phyloP scores from a whole-genome alignment of 2,797 vertebrate genomes.

The Siniperca obscura region DNA sequence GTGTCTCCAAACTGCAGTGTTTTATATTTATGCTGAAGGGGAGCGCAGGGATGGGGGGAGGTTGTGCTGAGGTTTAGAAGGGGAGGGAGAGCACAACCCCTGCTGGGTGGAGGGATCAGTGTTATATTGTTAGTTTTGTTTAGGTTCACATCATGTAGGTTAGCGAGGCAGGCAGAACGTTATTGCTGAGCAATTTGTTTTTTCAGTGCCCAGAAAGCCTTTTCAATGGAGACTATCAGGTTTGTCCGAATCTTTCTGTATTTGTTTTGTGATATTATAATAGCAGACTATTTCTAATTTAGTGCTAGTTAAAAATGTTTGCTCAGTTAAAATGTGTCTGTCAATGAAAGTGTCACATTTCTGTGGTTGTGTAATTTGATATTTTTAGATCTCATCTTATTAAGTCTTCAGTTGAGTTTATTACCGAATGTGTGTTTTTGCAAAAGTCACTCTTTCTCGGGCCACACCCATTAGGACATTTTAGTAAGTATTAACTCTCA shows the following conservation, averaged over 20 bases:
- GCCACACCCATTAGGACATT: slow-evolving; percentile 34
- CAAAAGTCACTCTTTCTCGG: background rate
- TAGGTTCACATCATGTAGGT: slow-evolving; percentile 60
- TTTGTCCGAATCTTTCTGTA: slow-evolving; percentile 46
- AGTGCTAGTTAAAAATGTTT: background rate
- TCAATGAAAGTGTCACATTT: slow-evolving; percentile 13
- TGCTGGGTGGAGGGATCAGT: slow-evolving; percentile 71
- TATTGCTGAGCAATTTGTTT: slow-evolving; percentile 45
- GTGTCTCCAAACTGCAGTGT: slow-evolving; percentile 45
- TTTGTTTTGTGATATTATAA: slow-evolving; percentile 12
- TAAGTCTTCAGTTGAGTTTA: slow-evolving; percentile 27
- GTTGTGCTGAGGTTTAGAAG: slow-evolving; percentile 46
- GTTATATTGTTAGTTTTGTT: slow-evolving; percentile 74
- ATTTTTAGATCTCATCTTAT: background rate
- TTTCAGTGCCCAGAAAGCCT: slow-evolving; percentile 14
- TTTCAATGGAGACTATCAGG: slow-evolving; percentile 67
- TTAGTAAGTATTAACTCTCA: slow-evolving; percentile 43
- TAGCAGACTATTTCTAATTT: background rate
- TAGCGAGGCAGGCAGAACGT: slow-evolving; percentile 38
- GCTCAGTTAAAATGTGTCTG: slow-evolving; percentile 5
- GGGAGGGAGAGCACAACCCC: slow-evolving; percentile 59
- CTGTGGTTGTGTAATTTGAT: background rate
- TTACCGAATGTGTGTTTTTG: slow-evolving; percentile 17
- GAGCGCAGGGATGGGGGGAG: slow-evolving; percentile 48
- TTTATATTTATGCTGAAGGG: slow-evolving; percentile 63